Evolutionary conservation across 2,888 invertebrate species (phyloP).

Genomic region (Pyrocoelia pectoralis): DNA sequence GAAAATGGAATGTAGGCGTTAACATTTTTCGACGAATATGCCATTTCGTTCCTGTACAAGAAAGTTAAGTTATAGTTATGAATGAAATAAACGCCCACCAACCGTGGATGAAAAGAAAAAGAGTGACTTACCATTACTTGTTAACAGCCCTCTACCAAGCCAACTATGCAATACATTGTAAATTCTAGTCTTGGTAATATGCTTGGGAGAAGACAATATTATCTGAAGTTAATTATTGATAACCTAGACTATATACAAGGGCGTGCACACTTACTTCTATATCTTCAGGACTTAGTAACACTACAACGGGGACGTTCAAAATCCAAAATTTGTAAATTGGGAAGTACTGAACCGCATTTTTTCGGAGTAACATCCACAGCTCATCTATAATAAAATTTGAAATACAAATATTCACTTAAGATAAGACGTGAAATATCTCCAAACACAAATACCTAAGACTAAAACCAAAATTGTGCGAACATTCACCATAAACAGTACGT

Average conservation of each 20-base stretch:
- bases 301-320: neutral
- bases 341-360: neutral
- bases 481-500: no score
- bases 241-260: neutral
- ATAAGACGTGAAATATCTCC: no score
- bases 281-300: neutral
- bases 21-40: slow-evolving; percentile 55
- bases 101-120: no score
- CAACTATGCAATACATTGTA: neutral
- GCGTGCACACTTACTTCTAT: neutral
- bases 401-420: no score
- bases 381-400: neutral
- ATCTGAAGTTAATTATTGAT: neutral
- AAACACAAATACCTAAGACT: no score
- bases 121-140: slow-evolving; percentile 4
- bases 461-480: no score
- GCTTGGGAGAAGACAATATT: neutral
- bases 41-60: slow-evolving; percentile 53
- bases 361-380: neutral
- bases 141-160: slow-evolving; percentile 7
- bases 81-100: no score
- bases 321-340: neutral
- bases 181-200: neutral
- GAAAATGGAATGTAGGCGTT: slow-evolving; percentile 59
- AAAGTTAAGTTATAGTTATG: no score